Base-by-base conservation (phyloP, 2,113 vertebrate species). In the Tiliqua scincoides region DNA sequence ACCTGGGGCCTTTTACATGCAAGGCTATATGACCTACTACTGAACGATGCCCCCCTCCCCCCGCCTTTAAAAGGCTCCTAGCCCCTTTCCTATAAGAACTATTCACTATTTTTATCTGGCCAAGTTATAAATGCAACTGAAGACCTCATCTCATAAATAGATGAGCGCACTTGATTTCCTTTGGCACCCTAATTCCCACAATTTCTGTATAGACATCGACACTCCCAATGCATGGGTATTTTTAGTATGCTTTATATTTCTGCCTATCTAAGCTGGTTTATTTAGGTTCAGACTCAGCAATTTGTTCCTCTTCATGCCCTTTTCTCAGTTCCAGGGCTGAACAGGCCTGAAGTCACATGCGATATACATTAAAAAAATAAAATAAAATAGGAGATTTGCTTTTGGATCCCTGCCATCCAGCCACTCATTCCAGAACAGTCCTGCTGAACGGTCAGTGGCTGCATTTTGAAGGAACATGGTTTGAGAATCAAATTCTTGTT, bases 291-390 rank as follows among this genome's bases (percentile, higher is more conserved):
- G 76, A 7, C 43, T 89, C 32, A 82, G 80, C 30, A 86, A 0
- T 14, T 82, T 32, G 1, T 23, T 85, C 35, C 65, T 89, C 40
- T 40, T 73, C 1, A 43, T 0, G 7, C 76, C 85, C 83, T 93
- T 76, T 30, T 5, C n/a, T 81, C 43, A 18, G 12, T 48, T 76
- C 15, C 21, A 40, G 0, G 17, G 72, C 37, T 85, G 79, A 79
- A 67, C 2, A 79, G 54, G 27, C 11, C 75, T 92, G n/a, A 68
- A 63, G 57, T 84, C 84, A 89, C 85, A 32, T 79, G 25, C 78
- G 86, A 67, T 78, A 4, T 61, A 88, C 4, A 6, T 9, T 83
- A 20, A 48, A 20, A 48, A 70, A 4, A 35, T 14, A 35, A 15
- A 70, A n/a, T n/a, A 1, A 86, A 83, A 17, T 43, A 78, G 32